Evolutionary conservation across 2,888 invertebrate species (phyloP).

Genomic region (Heliconius sara): DNA sequence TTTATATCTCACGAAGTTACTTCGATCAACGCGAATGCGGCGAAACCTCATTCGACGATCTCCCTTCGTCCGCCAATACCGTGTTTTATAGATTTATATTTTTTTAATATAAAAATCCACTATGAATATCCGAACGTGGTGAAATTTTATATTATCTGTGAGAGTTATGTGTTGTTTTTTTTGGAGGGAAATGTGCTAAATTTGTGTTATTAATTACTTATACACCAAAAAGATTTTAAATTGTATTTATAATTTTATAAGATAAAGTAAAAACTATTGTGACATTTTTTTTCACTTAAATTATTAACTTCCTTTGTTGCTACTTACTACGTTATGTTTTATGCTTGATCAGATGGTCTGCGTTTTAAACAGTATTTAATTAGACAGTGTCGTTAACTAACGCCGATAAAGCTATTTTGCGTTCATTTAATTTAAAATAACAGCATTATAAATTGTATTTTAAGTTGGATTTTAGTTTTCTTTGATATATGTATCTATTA

Average conservation of each 20-base stretch:
- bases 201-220: neutral
- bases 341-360: slow-evolving; percentile 12
- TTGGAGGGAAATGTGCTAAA: neutral
- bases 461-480: neutral
- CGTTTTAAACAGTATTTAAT: slow-evolving; percentile 14
- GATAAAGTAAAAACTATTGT: neutral
- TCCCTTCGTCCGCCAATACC: slow-evolving; percentile 15
- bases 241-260: neutral
- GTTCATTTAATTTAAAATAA: neutral
- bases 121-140: slow-evolving; percentile 24
- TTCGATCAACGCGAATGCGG: slow-evolving; percentile 28
- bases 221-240: neutral
- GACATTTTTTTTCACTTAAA: neutral
- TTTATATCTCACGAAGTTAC: slow-evolving; percentile 33
- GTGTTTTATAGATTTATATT: neutral
- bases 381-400: slow-evolving; percentile 21
- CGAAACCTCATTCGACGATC: slow-evolving; percentile 37
- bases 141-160: slow-evolving; percentile 18
- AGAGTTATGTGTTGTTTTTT: neutral
- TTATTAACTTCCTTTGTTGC: slow-evolving; percentile 11
- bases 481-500: neutral
- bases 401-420: slow-evolving; percentile 6
- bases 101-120: neutral
- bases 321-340: slow-evolving; percentile 4
- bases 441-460: neutral